These are phyloP conservation scores for Agonopterix subpropinquella DNA, from an alignment of 2,888 invertebrate genomes.

Conservation along the genomic window DNA sequence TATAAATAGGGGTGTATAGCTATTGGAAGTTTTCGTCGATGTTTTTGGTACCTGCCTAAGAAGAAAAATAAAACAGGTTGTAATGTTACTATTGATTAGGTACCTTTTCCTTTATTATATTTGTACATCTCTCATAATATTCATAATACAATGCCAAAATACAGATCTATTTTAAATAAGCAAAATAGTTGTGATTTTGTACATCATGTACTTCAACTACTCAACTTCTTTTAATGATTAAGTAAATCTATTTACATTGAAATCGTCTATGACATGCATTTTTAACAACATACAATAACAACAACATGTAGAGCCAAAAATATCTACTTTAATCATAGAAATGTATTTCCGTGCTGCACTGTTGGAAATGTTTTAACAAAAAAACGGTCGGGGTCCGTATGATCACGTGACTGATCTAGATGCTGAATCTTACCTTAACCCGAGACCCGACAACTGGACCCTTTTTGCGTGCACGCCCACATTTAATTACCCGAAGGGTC, in stretches of 20 bases:
- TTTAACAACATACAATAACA: conserved; percentile 53
- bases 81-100: conserved; percentile 1
- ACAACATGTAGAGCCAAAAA: conserved; percentile 50
- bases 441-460: too few relatives aligned
- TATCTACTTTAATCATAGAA: conserved; percentile 12
- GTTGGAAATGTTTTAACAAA: too few relatives aligned
- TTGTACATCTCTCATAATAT: conserved; percentile 50
- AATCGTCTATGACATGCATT: conserved; percentile 56
- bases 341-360: too few relatives aligned
- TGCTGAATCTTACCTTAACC: too few relatives aligned
- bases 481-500: too few relatives aligned
- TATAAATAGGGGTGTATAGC: too few relatives aligned
- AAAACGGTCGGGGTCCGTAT: too few relatives aligned
- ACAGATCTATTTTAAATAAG: conserved; percentile 37
- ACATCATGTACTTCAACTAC: conserved; percentile 15
- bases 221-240: conserved; percentile 16
- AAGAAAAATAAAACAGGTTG: background rate
- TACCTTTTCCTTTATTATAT: conserved; percentile 30
- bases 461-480: too few relatives aligned
- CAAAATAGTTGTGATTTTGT: conserved; percentile 23
- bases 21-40: too few relatives aligned
- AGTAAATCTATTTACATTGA: conserved; percentile 54
- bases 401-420: too few relatives aligned
- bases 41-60: too few relatives aligned
- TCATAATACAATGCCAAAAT: conserved; percentile 31